Evolutionary conservation across 2,888 invertebrate genomes (phyloP), one percentile per base, ranked within the genome.

Genomic region (Sminthurinus aureus): DNA sequence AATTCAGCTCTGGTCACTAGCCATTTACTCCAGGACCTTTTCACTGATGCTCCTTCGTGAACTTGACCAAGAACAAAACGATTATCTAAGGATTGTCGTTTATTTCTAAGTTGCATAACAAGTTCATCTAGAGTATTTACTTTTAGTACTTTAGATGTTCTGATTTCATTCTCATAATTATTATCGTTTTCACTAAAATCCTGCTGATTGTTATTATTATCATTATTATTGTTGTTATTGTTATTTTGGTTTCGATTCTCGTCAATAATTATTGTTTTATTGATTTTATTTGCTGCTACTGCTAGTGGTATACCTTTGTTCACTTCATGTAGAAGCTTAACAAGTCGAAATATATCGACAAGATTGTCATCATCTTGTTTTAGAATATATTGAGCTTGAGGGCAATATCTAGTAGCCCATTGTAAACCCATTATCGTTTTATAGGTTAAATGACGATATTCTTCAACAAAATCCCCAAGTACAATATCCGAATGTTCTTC

Each of bases 341-440:
- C 89, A 52, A 94, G 90, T 86, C 92, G 92, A 87, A 93, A 93
- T 26, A 95, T 90, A 90, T 95, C 94, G 22, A 94, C 92, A 4
- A 95, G 93, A 77, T 94, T 94, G 89, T 96, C 96, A 89, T 96
- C 96, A 89, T 96, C 96, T 90, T 95, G 93, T 92, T 96, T 96
- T 52, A 96, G 91, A 52, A 96, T 91, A 88, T 92, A 95, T 84
- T 92, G 91, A 0, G 93, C 92, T 15, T 91, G 90, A 0, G 89
- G 89, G 89, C 96, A 96, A 88, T 91, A 91, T n/a, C 91, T 91
- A 0, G 92, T 91, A 0, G 93, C 94, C 96, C 96, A 96, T 88
- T 93, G 92, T 58, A 96, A 90, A 0, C 96, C 96, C 95, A 96
- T 95, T 0, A 94, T 90, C 89, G 96, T 95, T 90, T 96, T 96